A percentile compares a stretch with the other conserved stretches of the same genome.
These are phyloP conservation scores for Hydrolagus affinis DNA, from an alignment of 2,113 vertebrate species.

Conservation along the genomic window DNA sequence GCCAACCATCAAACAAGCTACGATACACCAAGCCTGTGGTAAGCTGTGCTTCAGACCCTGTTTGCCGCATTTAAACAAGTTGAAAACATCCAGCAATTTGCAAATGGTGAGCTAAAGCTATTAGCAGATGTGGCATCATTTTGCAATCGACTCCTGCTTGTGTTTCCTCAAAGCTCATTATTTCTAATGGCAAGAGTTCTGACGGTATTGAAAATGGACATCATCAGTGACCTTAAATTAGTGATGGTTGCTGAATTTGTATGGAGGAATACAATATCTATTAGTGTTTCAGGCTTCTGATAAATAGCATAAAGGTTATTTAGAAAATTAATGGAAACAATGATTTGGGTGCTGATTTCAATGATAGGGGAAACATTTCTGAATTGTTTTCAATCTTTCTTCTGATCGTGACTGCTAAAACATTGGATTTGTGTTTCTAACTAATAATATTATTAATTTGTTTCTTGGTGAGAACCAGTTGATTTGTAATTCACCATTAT, in stretches of 20 bases:
- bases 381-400: background rate
- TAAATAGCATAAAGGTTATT: background rate
- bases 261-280: too few relatives aligned
- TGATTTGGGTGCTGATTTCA: background rate
- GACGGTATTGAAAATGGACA: too few relatives aligned
- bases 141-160: background rate
- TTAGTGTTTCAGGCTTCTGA: background rate
- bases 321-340: background rate
- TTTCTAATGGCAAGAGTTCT: background rate
- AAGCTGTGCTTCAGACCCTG: background rate
- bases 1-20: background rate
- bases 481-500: conserved; percentile 10
- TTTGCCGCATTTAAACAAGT: background rate
- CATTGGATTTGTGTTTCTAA: background rate
- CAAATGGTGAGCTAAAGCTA: background rate
- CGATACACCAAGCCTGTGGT: background rate
- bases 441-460: conserved; percentile 12
- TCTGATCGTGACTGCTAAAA: background rate
- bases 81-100: background rate
- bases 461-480: background rate
- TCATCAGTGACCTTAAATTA: too few relatives aligned
- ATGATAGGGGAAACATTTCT: background rate
- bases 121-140: background rate
- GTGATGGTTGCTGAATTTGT: too few relatives aligned
- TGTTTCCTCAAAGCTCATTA: background rate